phyloP scores from a whole-genome alignment of 2,113 vertebrate species.

The Phylloscopus trochiloides region DNA sequence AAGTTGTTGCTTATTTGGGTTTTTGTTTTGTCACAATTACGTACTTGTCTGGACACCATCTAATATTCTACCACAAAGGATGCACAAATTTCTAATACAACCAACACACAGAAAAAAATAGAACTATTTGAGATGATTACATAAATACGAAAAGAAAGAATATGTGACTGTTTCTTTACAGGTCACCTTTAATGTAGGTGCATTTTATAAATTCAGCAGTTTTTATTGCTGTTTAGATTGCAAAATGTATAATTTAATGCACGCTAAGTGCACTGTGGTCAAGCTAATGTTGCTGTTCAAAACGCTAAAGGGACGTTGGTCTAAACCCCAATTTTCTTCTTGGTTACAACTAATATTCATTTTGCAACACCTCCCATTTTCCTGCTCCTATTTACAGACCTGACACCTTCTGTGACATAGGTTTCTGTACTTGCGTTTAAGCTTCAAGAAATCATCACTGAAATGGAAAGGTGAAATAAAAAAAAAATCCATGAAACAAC shows the following conservation, averaged over 20 bases:
- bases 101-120: not conserved
- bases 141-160: not conserved
- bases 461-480: not conserved
- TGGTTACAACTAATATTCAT: not conserved
- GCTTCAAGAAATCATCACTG: not conserved
- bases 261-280: conserved; percentile 37
- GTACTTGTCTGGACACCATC: not conserved
- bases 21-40: not conserved
- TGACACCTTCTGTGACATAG: not conserved
- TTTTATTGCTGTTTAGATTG: conserved; percentile 40
- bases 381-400: not conserved
- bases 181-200: conserved; percentile 53
- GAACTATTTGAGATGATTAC: not conserved
- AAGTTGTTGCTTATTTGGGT: not conserved
- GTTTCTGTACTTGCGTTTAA: not conserved
- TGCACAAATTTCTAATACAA: not conserved
- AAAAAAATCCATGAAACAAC: not conserved
- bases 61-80: not conserved
- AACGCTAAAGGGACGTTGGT: not conserved
- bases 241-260: conserved; percentile 3
- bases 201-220: conserved; percentile 25
- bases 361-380: not conserved
- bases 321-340: not conserved
- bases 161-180: not conserved
- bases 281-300: not conserved